Base-by-base conservation (phyloP, 2,797 vertebrate species). In the Nasua narica region DNA sequence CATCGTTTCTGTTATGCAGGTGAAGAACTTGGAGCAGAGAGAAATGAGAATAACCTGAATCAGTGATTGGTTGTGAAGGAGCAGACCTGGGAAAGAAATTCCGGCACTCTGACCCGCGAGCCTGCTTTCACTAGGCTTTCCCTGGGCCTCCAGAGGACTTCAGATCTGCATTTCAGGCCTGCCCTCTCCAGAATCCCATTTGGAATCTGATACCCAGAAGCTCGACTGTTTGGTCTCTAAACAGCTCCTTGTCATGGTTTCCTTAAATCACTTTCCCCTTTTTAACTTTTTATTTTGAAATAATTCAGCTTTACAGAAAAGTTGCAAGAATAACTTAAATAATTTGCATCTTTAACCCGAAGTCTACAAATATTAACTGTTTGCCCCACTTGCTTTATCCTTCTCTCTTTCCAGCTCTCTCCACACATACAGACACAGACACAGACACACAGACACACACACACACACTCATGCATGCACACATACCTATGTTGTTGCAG, bases 291-390 rank as follows among this genome's bases (percentile, higher is more conserved):
- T 62, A 82, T 43, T 91, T 90, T 90, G 50, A 94, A 81, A 35
- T 69, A 77, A 58, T 76, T 92, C 54, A 74, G 43, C 87, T 95
- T 90, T 94, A 58, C 11, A 46, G 90, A 96, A 65, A 87, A 70
- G 46, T 79, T 90, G 27, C 32, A 60, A 77, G 43, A 92, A 78
- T 87, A 77, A 94, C 79, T 82, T 81, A 70, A 92, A 77, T 52
- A 85, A 76, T 88, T 87, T 16, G n/a, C 67, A 11, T 23, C 65
- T 70, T 90, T 84, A 27, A 83, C n/a, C 52, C 29, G 12, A 9
- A 79, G 85, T 91, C 84, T 88, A 25, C 56, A 90, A 69, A 81
- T 82, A n/a, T 65, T 77, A 87, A 81, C 78, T 82, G 48, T 92
- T 78, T 58, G 43, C 25, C 56, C 90, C 10, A 5, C 25, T 97